These are phyloP conservation scores for Dyspetes luteomarginatus DNA, from an alignment of 2,888 invertebrate species.

Conservation along the genomic window DNA sequence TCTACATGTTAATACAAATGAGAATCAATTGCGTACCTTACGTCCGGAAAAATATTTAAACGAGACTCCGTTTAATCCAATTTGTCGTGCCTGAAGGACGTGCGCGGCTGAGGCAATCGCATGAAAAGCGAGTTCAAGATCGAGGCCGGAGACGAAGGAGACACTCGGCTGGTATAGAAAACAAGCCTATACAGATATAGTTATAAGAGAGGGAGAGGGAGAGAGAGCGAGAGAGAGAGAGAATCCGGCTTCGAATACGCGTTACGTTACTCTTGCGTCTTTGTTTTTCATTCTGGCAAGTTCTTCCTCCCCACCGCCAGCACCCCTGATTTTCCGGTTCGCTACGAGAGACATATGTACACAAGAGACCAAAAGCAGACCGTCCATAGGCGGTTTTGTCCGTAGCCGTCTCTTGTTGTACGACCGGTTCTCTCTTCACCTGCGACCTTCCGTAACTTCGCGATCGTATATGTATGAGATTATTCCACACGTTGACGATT, in stretches of 20 bases:
- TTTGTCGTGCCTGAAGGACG: constrained; percentile 22
- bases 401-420: constrained; percentile 49
- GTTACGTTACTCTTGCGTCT: constrained; percentile 52
- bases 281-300: constrained; percentile 27
- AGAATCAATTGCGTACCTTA: too few relatives aligned
- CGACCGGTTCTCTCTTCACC: constrained; percentile 77
- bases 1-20: too few relatives aligned
- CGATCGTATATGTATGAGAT: constrained; percentile 15
- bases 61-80: constrained; percentile 26
- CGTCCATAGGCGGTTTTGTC: constrained; percentile 54
- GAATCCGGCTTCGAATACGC: constrained; percentile 45
- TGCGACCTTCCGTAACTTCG: constrained; percentile 78
- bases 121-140: constrained; percentile 58
- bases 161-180: constrained; percentile 19
- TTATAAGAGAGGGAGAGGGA: too few relatives aligned
- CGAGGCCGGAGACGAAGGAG: constrained; percentile 50
- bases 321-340: constrained; percentile 47
- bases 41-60: not conserved
- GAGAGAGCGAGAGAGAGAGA: constrained; percentile 21
- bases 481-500: too few relatives aligned
- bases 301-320: constrained; percentile 42
- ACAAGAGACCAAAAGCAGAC: constrained; percentile 51
- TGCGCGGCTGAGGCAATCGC: not conserved
- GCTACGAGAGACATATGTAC: constrained; percentile 55
- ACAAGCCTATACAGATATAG: constrained; percentile 11